Conservation (phyloP, 2,888 invertebrate genomes). For the Kryphioiulus occultus region DNA sequence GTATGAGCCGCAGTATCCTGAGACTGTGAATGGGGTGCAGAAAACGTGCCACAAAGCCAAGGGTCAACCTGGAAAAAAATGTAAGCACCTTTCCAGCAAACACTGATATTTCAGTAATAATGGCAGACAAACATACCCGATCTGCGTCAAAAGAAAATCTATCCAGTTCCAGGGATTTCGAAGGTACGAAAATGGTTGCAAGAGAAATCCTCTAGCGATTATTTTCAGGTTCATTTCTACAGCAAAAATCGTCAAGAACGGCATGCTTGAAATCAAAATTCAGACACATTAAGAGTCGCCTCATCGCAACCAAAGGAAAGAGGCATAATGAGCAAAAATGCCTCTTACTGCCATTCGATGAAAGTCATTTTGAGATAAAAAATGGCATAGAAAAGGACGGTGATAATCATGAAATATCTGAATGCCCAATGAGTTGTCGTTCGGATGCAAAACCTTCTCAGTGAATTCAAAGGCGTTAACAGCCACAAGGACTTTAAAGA, state of each 20-base stretch:
- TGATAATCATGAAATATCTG: slow-evolving; percentile 42
- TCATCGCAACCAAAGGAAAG: background rate
- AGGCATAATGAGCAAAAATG: background rate
- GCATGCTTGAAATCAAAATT: background rate
- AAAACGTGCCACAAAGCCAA: background rate
- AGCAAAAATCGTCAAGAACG: background rate
- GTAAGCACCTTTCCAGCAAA: too few relatives aligned
- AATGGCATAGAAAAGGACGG: background rate
- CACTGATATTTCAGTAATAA: too few relatives aligned
- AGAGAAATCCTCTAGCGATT: slow-evolving; percentile 92
- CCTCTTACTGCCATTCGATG: background rate
- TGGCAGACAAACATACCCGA: background rate
- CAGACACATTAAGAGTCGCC: slow-evolving; percentile 66
- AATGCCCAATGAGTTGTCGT: background rate
- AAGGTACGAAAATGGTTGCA: slow-evolving; percentile 94
- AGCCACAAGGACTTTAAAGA: slow-evolving; percentile 1
- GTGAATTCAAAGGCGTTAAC: background rate
- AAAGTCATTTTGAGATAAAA: background rate
- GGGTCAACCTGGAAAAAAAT: background rate
- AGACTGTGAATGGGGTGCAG: background rate
- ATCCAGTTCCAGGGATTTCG: slow-evolving; percentile 92
- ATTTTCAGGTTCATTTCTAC: slow-evolving; percentile 71
- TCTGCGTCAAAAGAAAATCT: background rate
- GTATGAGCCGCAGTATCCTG: background rate
- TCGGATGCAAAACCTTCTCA: slow-evolving; percentile 27